Percentiles rank a stretch among this genome's conserved stretches.
Conservation (phyloP, 2,113 vertebrate genomes). For the Neolamprologus cancellatus region DNA sequence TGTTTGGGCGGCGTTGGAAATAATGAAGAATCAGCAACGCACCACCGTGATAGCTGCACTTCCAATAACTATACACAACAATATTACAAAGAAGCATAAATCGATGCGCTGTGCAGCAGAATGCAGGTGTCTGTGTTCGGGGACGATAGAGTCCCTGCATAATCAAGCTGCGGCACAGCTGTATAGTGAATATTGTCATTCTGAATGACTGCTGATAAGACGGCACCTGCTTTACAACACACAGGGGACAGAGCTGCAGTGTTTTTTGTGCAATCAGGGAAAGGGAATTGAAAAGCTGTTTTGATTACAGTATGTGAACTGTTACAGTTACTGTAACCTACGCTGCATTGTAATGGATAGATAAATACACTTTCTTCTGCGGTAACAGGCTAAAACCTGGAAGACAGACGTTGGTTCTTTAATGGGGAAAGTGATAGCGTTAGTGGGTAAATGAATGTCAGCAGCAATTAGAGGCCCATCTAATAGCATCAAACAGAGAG, state of each 20-base stretch:
- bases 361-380: background rate
- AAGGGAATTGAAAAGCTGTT: conserved; percentile 5
- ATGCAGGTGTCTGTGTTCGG: conserved; percentile 23
- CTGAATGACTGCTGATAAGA: conserved; percentile 41
- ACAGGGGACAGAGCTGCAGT: background rate
- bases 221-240: background rate
- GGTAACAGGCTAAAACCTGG: conserved; percentile 14
- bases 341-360: background rate
- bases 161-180: conserved; percentile 31
- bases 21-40: conserved; percentile 9
- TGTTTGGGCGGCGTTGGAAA: background rate
- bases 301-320: conserved; percentile 8
- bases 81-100: conserved; percentile 2
- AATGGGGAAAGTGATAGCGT: conserved; percentile 60
- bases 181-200: conserved; percentile 22
- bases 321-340: background rate
- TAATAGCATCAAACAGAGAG: conserved; percentile 57
- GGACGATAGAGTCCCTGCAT: conserved; percentile 33
- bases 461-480: conserved; percentile 67
- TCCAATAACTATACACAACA: background rate
- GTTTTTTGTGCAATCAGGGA: background rate
- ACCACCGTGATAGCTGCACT: background rate
- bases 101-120: background rate
- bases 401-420: conserved; percentile 36
- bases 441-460: conserved; percentile 73